Conservation (phyloP, 1,140 invertebrate species). For the Drosophila sechellia region DNA sequence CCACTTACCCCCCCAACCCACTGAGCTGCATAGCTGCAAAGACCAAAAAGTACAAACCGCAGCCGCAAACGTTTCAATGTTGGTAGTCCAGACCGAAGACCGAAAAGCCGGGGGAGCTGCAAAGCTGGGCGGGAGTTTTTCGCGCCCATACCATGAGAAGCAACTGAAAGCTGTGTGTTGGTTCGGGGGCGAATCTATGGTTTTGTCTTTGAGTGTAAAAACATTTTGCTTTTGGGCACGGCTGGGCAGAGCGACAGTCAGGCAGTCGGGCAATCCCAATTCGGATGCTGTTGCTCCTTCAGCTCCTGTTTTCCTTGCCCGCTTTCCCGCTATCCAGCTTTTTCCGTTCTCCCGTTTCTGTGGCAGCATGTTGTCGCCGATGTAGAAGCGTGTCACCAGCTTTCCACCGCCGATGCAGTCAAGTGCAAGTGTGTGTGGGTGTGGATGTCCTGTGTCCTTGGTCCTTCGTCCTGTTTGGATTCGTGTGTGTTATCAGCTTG, state of each 20-base stretch:
- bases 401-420: slow-evolving; percentile 67
- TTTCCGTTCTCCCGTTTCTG: slow-evolving; percentile 10
- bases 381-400: slow-evolving; percentile 73
- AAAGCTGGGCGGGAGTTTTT: slow-evolving; percentile 50
- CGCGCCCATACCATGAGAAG: slow-evolving; percentile 8
- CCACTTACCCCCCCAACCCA: slow-evolving; percentile 9
- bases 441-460: slow-evolving; percentile 1
- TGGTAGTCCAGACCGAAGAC: slow-evolving; percentile 25
- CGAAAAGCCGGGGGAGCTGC: slow-evolving; percentile 1
- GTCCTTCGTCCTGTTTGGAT: slow-evolving; percentile 34
- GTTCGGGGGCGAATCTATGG: slow-evolving; percentile 67
- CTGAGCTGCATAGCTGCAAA: slow-evolving; percentile 62
- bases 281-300: slow-evolving; percentile 33
- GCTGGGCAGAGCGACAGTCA: no score
- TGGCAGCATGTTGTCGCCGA: slow-evolving; percentile 73
- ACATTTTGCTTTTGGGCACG: slow-evolving; percentile 76
- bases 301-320: slow-evolving; percentile 2
- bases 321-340: background rate
- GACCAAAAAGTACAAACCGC: slow-evolving; percentile 80
- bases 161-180: slow-evolving; percentile 42
- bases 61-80: slow-evolving; percentile 78
- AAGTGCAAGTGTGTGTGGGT: slow-evolving; percentile 53
- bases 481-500: slow-evolving; percentile 56
- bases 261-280: slow-evolving; percentile 43
- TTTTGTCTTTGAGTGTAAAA: slow-evolving; percentile 83